These are phyloP conservation scores for Pteropus alecto DNA, from an alignment of 2,113 vertebrate genomes.

Conservation along the genomic window DNA sequence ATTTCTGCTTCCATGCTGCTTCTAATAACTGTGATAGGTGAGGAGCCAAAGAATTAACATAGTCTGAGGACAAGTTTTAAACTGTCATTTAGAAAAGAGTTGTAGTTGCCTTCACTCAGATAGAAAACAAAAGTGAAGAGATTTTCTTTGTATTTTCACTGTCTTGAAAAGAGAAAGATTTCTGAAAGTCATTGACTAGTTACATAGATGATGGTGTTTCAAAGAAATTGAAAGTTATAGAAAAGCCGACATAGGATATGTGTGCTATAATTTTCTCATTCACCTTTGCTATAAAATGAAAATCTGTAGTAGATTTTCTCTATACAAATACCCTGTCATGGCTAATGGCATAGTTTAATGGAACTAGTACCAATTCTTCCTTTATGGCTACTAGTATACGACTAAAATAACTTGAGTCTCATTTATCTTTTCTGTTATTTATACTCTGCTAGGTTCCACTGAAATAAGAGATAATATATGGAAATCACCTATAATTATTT, in stretches of 20 bases:
- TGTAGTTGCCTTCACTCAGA: neutral
- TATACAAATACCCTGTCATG: neutral
- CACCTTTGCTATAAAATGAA: neutral
- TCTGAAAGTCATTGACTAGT: neutral
- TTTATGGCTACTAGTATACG: neutral
- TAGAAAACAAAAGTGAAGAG: neutral
- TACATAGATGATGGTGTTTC: neutral
- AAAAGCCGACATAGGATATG: neutral
- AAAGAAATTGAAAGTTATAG: neutral
- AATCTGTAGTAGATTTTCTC: neutral
- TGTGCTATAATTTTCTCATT: neutral
- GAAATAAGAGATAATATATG: neutral
- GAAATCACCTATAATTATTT: neutral
- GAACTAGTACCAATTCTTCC: neutral
- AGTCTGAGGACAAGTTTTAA: neutral
- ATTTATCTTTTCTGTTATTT: neutral
- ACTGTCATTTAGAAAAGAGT: neutral
- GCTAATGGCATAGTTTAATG: neutral
- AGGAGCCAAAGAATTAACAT: neutral
- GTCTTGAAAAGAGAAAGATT: neutral
- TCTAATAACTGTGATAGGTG: neutral
- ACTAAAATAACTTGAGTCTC: neutral
- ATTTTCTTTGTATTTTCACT: slow-evolving; percentile 1
- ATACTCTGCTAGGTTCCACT: neutral
- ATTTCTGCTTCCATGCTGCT: neutral